Evolutionary conservation across 1,140 invertebrate genomes (phyloP), one percentile per base, ranked within the genome.

Genomic region (Oncopeltus fasciatus): DNA sequence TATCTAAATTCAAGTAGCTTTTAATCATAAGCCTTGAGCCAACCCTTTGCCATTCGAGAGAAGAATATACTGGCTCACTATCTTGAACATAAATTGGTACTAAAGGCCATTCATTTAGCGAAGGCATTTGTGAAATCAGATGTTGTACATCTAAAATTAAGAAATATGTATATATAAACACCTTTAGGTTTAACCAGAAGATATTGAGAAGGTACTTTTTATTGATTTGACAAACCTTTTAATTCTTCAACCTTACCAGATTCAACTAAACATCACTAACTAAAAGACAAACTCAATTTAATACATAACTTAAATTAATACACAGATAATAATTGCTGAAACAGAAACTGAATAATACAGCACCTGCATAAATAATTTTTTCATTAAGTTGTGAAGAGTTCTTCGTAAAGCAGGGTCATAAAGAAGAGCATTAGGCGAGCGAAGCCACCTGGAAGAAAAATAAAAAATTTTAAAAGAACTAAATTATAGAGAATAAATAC

Each of bases 401-500:
- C 90, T 79, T 18, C 88, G 77, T 20, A 99, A 74, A 0, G 95
- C 95, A 14, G 96, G 95, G 77, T 99, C 95, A 73, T 96, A 98
- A 0, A 99, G 76, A 12, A 96, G 74, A 0, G 92, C 83, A 58
- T 83, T 85, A 0, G 94, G 85, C 21, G 90, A 92, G 65, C 92
- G 80, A 12, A 99, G 71, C 88, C 88, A 90, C 63, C 87, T 85
- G 61, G 33, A 72, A 73, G 69, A 8, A 49, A 49, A 49, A n/a
- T n/a, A n/a, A n/a, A n/a, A n/a, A n/a, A n/a, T n/a, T n/a, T n/a
- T n/a, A n/a, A n/a, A n/a, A n/a, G n/a, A n/a, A n/a, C n/a, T n/a
- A n/a, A n/a, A n/a, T n/a, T n/a, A n/a, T n/a, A n/a, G n/a, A n/a
- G n/a, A n/a, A n/a, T n/a, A n/a, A n/a, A n/a, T n/a, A n/a, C n/a